Evolutionary conservation across 2,888 invertebrate species (phyloP).

Genomic region (Corythucha ciliata): DNA sequence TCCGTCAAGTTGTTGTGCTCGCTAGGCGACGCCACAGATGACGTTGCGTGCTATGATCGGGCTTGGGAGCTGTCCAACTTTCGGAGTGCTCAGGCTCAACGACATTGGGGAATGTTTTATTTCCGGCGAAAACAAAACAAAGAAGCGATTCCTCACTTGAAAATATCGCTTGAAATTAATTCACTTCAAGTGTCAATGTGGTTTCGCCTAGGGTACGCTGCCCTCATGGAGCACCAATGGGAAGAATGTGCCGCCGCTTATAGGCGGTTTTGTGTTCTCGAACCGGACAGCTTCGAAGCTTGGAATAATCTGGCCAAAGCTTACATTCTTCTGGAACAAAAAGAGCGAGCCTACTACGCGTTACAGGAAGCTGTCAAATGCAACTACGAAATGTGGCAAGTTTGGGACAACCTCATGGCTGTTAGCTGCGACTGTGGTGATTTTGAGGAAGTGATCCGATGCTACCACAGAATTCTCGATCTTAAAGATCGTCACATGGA

Average conservation of each 20-base stretch:
- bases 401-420: constrained; percentile 90
- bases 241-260: constrained; percentile 75
- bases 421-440: constrained; percentile 79
- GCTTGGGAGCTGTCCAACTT: constrained; percentile 84
- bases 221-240: constrained; percentile 69
- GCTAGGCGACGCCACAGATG: constrained; percentile 76
- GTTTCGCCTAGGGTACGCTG: constrained; percentile 77
- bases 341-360: constrained; percentile 71
- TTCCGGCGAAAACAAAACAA: constrained; percentile 65
- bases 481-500: constrained; percentile 73
- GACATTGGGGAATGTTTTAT: constrained; percentile 77
- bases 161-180: constrained; percentile 75
- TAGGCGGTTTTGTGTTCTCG: constrained; percentile 75
- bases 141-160: constrained; percentile 69
- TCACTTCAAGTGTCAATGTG: constrained; percentile 79
- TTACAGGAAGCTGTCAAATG: constrained; percentile 82
- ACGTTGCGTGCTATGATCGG: constrained; percentile 68
- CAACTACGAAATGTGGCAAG: constrained; percentile 88
- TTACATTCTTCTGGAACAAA: constrained; percentile 78
- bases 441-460: constrained; percentile 73
- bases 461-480: constrained; percentile 77
- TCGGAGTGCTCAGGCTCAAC: constrained; percentile 72
- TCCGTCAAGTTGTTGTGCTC: constrained; percentile 81
- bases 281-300: constrained; percentile 80
- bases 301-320: constrained; percentile 98